Percentiles rank a stretch among this genome's conserved stretches.
phyloP scores from a whole-genome alignment of 1,140 invertebrate genomes.

The Trachelipus rathkii region DNA sequence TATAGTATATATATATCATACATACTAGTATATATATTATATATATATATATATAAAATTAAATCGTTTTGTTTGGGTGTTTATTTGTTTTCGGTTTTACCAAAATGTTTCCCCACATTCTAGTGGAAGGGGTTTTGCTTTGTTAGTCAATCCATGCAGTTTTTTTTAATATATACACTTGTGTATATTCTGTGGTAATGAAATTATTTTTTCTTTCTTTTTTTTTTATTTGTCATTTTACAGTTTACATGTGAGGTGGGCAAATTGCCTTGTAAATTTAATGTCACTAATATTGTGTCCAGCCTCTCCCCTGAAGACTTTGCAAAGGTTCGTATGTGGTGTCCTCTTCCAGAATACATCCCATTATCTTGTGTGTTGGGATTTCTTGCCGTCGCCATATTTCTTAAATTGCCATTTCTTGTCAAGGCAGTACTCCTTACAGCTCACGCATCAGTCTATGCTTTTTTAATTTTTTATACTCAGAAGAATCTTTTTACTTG shows the following conservation, averaged over 20 bases:
- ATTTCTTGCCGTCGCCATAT: constrained; percentile 75
- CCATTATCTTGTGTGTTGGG: constrained; percentile 73
- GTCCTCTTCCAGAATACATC: constrained; percentile 77
- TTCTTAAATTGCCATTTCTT: constrained; percentile 73
- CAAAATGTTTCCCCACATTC: too few relatives aligned
- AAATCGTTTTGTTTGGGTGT: too few relatives aligned
- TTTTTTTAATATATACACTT: too few relatives aligned
- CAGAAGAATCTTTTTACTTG: constrained; percentile 72
- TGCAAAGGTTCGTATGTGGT: constrained; percentile 58
- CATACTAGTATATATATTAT: too few relatives aligned
- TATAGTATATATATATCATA: too few relatives aligned
- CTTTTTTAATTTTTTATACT: constrained; percentile 74
- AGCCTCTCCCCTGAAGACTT: constrained; percentile 10
- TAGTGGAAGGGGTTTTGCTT: too few relatives aligned
- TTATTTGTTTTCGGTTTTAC: too few relatives aligned
- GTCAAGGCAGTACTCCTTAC: constrained; percentile 70
- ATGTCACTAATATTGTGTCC: constrained; percentile 23
- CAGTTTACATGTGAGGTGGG: constrained; percentile 48
- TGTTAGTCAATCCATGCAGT: too few relatives aligned
- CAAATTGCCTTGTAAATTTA: constrained; percentile 42
- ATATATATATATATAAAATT: too few relatives aligned
- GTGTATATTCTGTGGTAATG: too few relatives aligned
- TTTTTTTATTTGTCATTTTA: constrained; percentile 33
- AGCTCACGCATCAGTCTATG: constrained; percentile 73
- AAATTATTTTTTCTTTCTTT: constrained; percentile 6